Percentiles rank a stretch among this genome's conserved stretches.
Conservation (phyloP, 1,140 invertebrate species). For the Papilio aristodemus region DNA sequence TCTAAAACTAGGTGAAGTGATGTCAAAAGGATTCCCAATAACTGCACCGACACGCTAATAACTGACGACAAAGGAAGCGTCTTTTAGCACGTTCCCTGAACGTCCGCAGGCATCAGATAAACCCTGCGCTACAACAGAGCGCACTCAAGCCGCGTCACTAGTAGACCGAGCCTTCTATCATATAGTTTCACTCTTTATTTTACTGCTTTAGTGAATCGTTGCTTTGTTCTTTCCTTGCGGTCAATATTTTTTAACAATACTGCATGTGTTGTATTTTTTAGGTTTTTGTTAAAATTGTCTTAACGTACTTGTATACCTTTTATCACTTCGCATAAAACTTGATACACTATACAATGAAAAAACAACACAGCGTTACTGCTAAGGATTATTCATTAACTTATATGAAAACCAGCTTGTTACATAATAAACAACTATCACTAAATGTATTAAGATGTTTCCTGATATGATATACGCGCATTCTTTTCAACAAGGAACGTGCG, state of each 20-base stretch:
- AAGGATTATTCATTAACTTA: too few species aligned
- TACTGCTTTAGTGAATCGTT: neutral
- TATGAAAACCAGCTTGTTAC: too few species aligned
- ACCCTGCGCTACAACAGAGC: neutral
- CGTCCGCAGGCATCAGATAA: conserved; percentile 5
- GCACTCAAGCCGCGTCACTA: neutral
- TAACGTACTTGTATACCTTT: too few species aligned
- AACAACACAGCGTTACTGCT: too few species aligned
- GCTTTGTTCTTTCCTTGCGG: neutral
- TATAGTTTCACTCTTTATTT: neutral
- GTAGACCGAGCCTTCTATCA: neutral
- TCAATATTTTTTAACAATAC: neutral
- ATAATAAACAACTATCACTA: neutral
- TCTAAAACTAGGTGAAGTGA: neutral
- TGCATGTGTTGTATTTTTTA: neutral
- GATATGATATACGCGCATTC: neutral
- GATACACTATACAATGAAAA: too few species aligned
- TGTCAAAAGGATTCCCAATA: neutral
- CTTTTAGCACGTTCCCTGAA: conserved; percentile 11
- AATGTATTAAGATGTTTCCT: neutral
- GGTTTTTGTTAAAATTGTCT: too few species aligned
- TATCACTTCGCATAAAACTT: too few species aligned
- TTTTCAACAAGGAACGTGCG: neutral
- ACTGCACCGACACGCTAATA: neutral
- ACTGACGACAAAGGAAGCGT: conserved; percentile 3